Percentiles rank a stretch among this genome's conserved stretches.
Evolutionary conservation across 2,888 invertebrate genomes (phyloP).

Genomic region (Agrotis exclamationis): DNA sequence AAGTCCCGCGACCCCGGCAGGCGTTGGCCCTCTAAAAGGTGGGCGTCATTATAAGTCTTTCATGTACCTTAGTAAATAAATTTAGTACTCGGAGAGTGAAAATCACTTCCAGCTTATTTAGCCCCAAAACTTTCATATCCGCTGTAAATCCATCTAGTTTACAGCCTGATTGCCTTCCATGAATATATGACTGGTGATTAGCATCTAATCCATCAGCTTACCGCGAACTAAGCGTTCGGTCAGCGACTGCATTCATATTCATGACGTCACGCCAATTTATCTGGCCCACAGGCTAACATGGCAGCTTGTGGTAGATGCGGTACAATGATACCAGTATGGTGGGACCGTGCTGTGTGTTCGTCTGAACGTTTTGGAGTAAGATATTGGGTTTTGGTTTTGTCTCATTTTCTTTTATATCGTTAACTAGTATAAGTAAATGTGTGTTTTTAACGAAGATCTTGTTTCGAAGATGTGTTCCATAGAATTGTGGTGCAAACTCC

Average conservation of each 20-base stretch:
- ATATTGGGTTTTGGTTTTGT: background rate
- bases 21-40: no score
- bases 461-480: no score
- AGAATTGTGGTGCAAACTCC: no score
- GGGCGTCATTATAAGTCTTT: no score
- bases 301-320: conserved; percentile 7
- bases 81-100: background rate
- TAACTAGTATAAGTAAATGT: no score
- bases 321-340: conserved; percentile 9
- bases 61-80: background rate
- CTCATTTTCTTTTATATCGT: background rate
- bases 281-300: conserved; percentile 8
- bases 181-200: conserved; percentile 33
- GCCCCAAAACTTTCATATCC: background rate
- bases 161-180: conserved; percentile 33
- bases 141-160: conserved; percentile 15
- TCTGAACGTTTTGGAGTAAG: background rate
- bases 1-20: no score
- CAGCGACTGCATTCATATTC: conserved; percentile 48
- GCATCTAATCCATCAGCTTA: conserved; percentile 20
- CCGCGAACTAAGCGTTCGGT: conserved; percentile 30
- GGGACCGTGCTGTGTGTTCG: background rate
- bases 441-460: no score
- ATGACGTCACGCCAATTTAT: conserved; percentile 44
- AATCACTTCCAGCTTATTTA: background rate